Evolutionary conservation across 2,888 invertebrate genomes (phyloP).

Genomic region (Steinernema hermaphroditum): DNA sequence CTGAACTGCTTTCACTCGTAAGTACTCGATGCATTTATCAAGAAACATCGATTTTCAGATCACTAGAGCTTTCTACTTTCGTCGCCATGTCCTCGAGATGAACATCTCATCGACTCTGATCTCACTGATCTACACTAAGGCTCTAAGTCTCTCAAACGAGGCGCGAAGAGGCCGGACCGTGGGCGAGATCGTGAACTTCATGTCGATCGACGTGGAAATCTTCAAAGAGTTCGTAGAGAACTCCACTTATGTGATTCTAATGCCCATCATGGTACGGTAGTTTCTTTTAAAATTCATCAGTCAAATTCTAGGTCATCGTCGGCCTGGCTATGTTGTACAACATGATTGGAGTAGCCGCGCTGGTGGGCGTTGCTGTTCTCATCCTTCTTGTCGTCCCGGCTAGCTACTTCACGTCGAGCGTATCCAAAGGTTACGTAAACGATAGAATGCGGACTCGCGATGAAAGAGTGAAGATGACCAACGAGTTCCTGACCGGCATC

Average conservation of each 20-base stretch:
- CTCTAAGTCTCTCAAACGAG: conserved; percentile 69
- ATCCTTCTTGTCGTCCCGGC: conserved; percentile 77
- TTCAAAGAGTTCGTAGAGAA: conserved; percentile 53
- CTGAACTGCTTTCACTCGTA: conserved; percentile 80
- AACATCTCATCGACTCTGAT: conserved; percentile 12
- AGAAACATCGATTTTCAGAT: too few species aligned
- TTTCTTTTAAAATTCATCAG: too few species aligned
- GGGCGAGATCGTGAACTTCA: conserved; percentile 72
- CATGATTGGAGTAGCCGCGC: conserved; percentile 76
- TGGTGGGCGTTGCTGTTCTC: conserved; percentile 91
- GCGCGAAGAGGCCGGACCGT: conserved; percentile 69
- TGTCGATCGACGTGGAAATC: conserved; percentile 70
- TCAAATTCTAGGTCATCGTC: conserved; percentile 62
- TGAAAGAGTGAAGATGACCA: conserved; percentile 87
- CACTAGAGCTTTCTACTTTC: conserved; percentile 85
- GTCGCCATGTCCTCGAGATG: conserved; percentile 60
- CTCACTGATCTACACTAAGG: conserved; percentile 42
- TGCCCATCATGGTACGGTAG: conserved; percentile 47
- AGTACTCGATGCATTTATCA: not conserved
- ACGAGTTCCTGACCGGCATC: conserved; percentile 87
- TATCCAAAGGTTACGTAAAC: conserved; percentile 68
- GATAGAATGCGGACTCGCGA: conserved; percentile 91
- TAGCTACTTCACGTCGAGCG: conserved; percentile 8
- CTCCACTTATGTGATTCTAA: conserved; percentile 59
- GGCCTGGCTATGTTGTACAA: conserved; percentile 68